Evolutionary conservation across 2,888 invertebrate species (phyloP), one percentile per base, ranked within the genome.

Genomic region (Mimumesa dahlbomi): DNA sequence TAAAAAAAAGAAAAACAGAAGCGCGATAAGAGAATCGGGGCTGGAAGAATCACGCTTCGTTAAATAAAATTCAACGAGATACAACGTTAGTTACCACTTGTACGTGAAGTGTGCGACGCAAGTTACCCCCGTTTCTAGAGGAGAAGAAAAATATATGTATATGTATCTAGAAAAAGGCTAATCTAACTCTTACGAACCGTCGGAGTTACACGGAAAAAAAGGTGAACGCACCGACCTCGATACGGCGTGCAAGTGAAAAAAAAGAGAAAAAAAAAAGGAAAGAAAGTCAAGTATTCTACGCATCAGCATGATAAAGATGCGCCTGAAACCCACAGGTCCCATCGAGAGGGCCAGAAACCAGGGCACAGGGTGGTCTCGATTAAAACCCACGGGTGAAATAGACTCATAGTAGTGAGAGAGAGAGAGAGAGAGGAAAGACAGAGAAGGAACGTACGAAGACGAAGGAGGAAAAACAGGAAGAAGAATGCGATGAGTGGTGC

Each of bases 341-440:
- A 76, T 79, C 79, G 79, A 76, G 76, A 62, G 63, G n/a, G 64
- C 72, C 62, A 69, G 79, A 77, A 77, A 77, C 68, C 70, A 66
- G 73, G 78, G 63, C 75, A 78, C 61, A 62, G 63, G 75, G 67
- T 73, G 59, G n/a, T 67, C 64, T 75, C 46, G 69, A 75, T 78
- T 75, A 64, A 70, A n/a, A 54, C 45, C 38, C 22, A 36, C 25
- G 22, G n/a, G 19, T 19, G 34, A 43, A 5, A 36, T 5, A 52
- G 53, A 58, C 31, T 43, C 46, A 65, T n/a, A n/a, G 25, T 25
- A 3, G 25, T 5, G 43, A 34, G 31, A 25, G 48, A 18, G 34
- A 42, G 43, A 54, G 66, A 25, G 40, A 57, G 7, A 22, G 21
- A 31, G 34, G 43, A 14, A 36, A 50, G 53, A 25, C 7, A 50